A percentile compares a stretch with the other conserved stretches of the same genome.
Evolutionary conservation across 2,888 invertebrate genomes (phyloP).

Genomic region (Leucozona laternaria): DNA sequence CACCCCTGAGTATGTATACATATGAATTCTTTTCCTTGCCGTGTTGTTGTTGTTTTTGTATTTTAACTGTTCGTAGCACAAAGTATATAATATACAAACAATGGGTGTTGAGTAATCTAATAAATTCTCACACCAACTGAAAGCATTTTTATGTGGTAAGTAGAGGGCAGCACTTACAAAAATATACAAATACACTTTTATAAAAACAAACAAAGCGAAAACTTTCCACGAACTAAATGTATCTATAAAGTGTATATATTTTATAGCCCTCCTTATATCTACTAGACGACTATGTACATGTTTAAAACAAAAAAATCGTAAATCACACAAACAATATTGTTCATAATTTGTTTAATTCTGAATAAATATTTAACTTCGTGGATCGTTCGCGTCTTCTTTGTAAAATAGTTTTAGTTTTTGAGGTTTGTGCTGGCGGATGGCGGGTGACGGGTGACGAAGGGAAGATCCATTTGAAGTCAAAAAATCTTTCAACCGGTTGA

Average conservation of each 20-base stretch:
- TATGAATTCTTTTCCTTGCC: conserved; percentile 57
- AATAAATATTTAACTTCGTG: conserved; percentile 53
- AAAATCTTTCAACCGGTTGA: conserved; percentile 68
- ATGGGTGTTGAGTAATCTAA: conserved; percentile 72
- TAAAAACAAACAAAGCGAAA: conserved; percentile 66
- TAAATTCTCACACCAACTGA: conserved; percentile 72
- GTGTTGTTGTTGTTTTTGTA: conserved; percentile 22
- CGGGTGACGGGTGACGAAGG: conserved; percentile 28
- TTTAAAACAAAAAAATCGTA: conserved; percentile 34
- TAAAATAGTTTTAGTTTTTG: conserved; percentile 6
- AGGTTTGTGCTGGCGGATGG: no score
- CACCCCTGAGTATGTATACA: conserved; percentile 55
- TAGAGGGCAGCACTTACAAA: conserved; percentile 65
- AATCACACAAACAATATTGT: conserved; percentile 63
- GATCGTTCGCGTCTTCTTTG: not conserved
- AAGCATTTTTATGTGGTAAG: conserved; percentile 65
- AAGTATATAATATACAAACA: conserved; percentile 72
- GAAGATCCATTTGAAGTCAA: conserved; percentile 51
- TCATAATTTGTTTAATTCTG: conserved; percentile 66
- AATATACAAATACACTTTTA: not conserved
- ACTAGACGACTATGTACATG: no score
- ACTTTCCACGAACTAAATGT: conserved; percentile 70
- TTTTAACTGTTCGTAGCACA: conserved; percentile 47
- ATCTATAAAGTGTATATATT: conserved; percentile 52
- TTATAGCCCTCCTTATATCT: conserved; percentile 1